Evolutionary conservation across 2,888 invertebrate genomes (phyloP), one percentile per base, ranked within the genome.

Genomic region (Drosophila borealis): DNA sequence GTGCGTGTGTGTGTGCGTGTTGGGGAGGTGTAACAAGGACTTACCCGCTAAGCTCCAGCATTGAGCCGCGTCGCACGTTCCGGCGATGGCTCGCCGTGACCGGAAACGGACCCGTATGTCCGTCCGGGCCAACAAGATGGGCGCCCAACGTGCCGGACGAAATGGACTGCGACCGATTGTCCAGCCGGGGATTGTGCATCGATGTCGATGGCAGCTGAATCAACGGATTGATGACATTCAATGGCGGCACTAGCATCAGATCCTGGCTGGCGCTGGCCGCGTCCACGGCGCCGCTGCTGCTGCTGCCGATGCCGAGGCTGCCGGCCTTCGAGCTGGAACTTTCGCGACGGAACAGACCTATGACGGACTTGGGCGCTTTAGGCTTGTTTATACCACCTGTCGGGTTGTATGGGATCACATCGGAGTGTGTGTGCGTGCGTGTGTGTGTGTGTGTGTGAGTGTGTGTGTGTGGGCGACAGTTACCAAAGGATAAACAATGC

Each of bases 331-430:
- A 96, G 86, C 95, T 94, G 80, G 95, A 94, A 92, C 97, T 97
- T 92, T 97, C 97, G 90, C 96, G 95, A 90, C 97, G 94, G 93
- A 97, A 97, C 75, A 97, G 94, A 93, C 97, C 97, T 94, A 97
- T 97, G 93, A 97, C 97, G 93, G 97, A 97, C 93, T 96, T 96
- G 85, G 95, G 94, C 93, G 94, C 94, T 93, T 96, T 95, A 92
- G 96, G 96, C 94, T 96, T 96, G 93, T 96, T 96, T 93, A 97
- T 95, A 90, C 97, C 97, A 93, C 97, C 97, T 29, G 25, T 25
- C 25, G 25, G 25, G 8, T 6, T 25, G 55, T 48, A 45, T 55
- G 10, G 8, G 19, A 9, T n/a, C n/a, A n/a, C n/a, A n/a, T n/a
- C n/a, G n/a, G n/a, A n/a, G n/a, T n/a, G 21, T 65, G 51, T 54